Evolutionary conservation across 2,888 invertebrate species (phyloP).

Genomic region (Aphodius sticticus): DNA sequence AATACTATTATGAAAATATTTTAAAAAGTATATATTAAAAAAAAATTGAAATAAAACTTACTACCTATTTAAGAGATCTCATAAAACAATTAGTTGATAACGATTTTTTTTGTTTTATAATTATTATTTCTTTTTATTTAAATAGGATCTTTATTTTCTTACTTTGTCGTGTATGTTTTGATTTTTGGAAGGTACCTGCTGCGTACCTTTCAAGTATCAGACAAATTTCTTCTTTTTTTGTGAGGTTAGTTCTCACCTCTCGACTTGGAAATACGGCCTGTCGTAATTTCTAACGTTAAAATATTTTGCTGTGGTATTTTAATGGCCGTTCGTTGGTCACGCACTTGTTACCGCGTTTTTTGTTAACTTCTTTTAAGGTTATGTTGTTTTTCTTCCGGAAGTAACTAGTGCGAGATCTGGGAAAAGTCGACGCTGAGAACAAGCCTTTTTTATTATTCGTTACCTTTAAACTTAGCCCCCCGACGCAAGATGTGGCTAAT

Average conservation of each 20-base stretch:
- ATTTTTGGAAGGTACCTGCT: not conserved
- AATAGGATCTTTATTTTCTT: slow-evolving; percentile 57
- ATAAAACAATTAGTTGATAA: slow-evolving; percentile 59
- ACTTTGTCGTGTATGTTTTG: slow-evolving; percentile 26
- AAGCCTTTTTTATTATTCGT: not conserved
- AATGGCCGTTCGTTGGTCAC: not conserved
- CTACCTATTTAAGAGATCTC: slow-evolving; percentile 62
- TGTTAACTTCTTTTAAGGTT: not conserved
- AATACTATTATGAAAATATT: slow-evolving; percentile 54
- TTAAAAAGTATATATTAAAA: slow-evolving; percentile 50
- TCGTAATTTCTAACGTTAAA: too few species aligned
- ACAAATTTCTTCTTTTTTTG: slow-evolving; percentile 27
- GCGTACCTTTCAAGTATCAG: not conserved
- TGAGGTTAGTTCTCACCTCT: not conserved
- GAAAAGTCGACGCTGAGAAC: not conserved
- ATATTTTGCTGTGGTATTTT: not conserved
- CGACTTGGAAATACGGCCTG: not conserved
- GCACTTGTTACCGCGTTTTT: not conserved
- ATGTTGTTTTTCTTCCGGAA: not conserved
- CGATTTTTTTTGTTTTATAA: slow-evolving; percentile 31
- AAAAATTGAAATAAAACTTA: slow-evolving; percentile 53
- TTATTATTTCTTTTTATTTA: slow-evolving; percentile 17
- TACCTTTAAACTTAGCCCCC: slow-evolving; percentile 56
- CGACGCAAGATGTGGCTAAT: slow-evolving; percentile 54
- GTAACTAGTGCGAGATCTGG: not conserved